Evolutionary conservation across 1,140 invertebrate species (phyloP).

Genomic region (Megalonaias nervosa): DNA sequence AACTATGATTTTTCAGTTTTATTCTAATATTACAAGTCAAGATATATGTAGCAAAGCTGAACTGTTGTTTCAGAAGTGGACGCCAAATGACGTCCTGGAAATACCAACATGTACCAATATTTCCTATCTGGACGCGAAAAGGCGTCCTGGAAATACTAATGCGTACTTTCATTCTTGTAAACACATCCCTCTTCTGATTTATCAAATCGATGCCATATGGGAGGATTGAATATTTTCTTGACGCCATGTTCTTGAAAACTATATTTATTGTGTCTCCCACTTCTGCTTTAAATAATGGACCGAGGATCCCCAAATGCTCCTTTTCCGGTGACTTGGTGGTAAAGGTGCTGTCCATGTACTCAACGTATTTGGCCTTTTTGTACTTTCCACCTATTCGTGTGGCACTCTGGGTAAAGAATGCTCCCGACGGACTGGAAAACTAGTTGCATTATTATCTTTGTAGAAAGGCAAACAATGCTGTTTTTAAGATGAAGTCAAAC

Average conservation of each 20-base stretch:
- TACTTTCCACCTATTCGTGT: constrained; percentile 39
- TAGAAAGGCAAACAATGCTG: too few species aligned
- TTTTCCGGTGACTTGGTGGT: constrained; percentile 25
- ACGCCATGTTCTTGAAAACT: constrained; percentile 45
- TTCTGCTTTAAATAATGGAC: constrained; percentile 55
- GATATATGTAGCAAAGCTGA: too few species aligned
- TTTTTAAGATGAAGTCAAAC: too few species aligned
- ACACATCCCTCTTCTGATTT: constrained; percentile 42
- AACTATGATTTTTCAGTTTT: too few species aligned
- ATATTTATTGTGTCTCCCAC: constrained; percentile 58
- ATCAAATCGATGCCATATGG: constrained; percentile 36
- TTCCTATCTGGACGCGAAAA: too few species aligned
- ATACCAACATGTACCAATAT: too few species aligned
- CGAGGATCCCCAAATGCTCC: constrained; percentile 52
- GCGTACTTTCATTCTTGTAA: too few species aligned
- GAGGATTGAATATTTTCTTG: constrained; percentile 36
- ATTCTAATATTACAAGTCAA: too few species aligned
- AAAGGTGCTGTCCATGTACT: constrained; percentile 54
- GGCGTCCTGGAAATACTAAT: too few species aligned
- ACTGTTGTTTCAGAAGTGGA: too few species aligned
- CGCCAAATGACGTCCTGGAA: too few species aligned
- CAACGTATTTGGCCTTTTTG: constrained; percentile 55
- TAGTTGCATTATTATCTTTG: background rate
- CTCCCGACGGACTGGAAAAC: constrained; percentile 22
- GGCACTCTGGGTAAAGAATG: constrained; percentile 22